Evolutionary conservation across 2,888 invertebrate genomes (phyloP), one percentile per base, ranked within the genome.

Genomic region (Nomada goodeniana): DNA sequence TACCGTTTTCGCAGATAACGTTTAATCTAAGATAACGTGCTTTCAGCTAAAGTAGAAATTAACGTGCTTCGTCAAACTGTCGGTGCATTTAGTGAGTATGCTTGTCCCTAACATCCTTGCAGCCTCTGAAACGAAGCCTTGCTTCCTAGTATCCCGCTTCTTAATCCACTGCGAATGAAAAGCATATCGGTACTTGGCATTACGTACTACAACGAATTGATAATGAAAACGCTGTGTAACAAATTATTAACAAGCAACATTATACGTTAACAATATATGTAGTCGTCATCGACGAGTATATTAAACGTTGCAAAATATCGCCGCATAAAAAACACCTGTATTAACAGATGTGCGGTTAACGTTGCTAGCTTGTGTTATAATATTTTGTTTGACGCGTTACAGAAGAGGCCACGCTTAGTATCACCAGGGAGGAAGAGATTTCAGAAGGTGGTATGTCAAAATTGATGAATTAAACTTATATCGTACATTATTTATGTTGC

Each of bases 361-460:
- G 2, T 50, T 53, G 23, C 20, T 73, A 18, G 44, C 15, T 57
- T 42, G 11, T 63, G 9, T 36, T 72, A n/a, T 68, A 53, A 50
- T 42, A 23, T 13, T 76, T 55, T 61, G 5, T 72, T 68, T 68
- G 44, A 57, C 57, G 18, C 23, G 72, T 90, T 94, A 70, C 95
- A 97, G 97, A 97, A 94, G 96, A 96, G 88, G 97, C 95, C 50
- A 95, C 96, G 18, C 95, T 97, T 92, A 96, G 96, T 91, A 96
- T 97, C 87, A 95, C 96, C 15, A 95, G 95, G 90, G 96, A 96
- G 94, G 95, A 96, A 92, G 95, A 96, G 90, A 95, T 96, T 86
- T 95, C 95, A 89, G 95, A 95, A 94, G 94, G 93, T 94, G 94
- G 94, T 94, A 91, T 1, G 76, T 57, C 13, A 7, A 2, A 2